A percentile compares a stretch with the other conserved stretches of the same genome.
Evolutionary conservation across 1,140 invertebrate genomes (phyloP).

Genomic region (Psilanteris sp.): DNA sequence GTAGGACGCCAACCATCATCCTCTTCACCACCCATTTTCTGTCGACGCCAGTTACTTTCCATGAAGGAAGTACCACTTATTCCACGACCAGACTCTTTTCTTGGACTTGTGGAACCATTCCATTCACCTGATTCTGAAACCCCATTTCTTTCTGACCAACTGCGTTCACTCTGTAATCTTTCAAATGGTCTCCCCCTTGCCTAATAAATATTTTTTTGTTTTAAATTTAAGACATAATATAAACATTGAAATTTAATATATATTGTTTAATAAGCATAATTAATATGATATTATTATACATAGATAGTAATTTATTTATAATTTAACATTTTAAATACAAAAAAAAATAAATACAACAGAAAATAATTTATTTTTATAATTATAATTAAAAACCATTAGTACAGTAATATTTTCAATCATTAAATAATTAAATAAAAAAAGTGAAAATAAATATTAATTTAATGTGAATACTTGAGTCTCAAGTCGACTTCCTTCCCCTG

Average conservation of each 20-base stretch:
- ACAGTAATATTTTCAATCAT: not conserved
- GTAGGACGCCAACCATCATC: slow-evolving; percentile 82
- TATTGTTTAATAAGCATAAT: no score
- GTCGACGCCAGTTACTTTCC: slow-evolving; percentile 84
- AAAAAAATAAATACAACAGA: no score
- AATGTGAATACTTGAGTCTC: slow-evolving; percentile 75
- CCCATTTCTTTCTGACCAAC: slow-evolving; percentile 84
- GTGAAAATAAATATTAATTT: slow-evolving; percentile 36
- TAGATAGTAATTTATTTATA: no score
- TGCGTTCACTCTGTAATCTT: slow-evolving; percentile 78
- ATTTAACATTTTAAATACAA: no score
- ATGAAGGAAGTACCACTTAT: slow-evolving; percentile 79
- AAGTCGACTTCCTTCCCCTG: slow-evolving; percentile 74
- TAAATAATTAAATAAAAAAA: slow-evolving; percentile 2
- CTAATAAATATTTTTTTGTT: slow-evolving; percentile 60
- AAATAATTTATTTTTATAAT: no score
- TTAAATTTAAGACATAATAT: no score
- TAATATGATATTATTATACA: no score
- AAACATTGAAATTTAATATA: no score
- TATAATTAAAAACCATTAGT: no score
- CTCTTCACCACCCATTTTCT: slow-evolving; percentile 81
- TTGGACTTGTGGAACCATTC: slow-evolving; percentile 82
- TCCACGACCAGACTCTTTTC: slow-evolving; percentile 82
- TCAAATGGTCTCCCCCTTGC: slow-evolving; percentile 74
- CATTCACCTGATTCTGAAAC: slow-evolving; percentile 82